phyloP scores from a whole-genome alignment of 2,113 vertebrate genomes.

The Plecotus auritus region DNA sequence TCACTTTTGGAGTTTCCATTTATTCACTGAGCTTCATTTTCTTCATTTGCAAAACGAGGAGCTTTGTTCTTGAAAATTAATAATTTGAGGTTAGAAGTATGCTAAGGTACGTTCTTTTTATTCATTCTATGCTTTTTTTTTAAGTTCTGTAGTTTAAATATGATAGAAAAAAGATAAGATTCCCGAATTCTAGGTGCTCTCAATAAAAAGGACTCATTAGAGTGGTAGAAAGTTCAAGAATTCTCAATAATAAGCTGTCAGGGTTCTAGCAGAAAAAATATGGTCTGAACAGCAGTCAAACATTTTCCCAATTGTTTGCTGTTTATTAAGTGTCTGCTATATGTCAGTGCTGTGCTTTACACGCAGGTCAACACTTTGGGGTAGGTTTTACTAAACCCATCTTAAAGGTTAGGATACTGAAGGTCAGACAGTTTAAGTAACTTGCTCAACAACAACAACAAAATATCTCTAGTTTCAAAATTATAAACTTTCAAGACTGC shows the following conservation, averaged over 20 bases:
- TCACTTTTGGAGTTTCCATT: neutral
- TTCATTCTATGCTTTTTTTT: neutral
- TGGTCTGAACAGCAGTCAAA: neutral
- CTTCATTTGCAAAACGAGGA: neutral
- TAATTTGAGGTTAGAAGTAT: slow-evolving; percentile 35
- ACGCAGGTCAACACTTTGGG: neutral
- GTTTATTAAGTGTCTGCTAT: neutral
- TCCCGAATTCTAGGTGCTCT: slow-evolving; percentile 1
- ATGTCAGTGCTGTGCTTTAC: neutral
- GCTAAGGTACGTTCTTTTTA: neutral
- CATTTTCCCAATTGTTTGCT: neutral
- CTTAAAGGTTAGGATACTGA: slow-evolving; percentile 10
- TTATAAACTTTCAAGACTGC: neutral
- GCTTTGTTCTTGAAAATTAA: slow-evolving; percentile 50
- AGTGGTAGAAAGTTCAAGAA: slow-evolving; percentile 5
- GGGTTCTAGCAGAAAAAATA: slow-evolving; percentile 12
- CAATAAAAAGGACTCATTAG: slow-evolving; percentile 30
- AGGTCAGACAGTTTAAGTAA: neutral
- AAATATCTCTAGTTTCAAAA: neutral
- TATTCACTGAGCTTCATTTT: neutral
- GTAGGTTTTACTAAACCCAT: slow-evolving; percentile 6
- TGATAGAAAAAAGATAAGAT: slow-evolving; percentile 7
- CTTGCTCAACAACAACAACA: neutral
- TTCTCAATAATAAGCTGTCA: slow-evolving; percentile 35
- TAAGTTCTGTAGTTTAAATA: slow-evolving; percentile 8